phyloP scores from a whole-genome alignment of 2,888 invertebrate genomes.

The Coecobrya sp. region DNA sequence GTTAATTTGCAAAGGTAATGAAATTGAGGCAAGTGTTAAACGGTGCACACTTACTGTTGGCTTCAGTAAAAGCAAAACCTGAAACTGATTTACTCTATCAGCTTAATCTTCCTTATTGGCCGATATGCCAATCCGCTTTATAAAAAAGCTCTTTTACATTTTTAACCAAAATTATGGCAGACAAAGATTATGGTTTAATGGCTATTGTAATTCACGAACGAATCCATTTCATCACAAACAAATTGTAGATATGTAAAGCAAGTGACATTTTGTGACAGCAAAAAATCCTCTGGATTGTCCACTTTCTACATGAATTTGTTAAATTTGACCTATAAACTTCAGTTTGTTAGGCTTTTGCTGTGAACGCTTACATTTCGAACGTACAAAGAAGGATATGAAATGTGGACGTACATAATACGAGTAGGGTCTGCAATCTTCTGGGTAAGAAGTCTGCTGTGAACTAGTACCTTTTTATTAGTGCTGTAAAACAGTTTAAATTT shows the following conservation, averaged over 20 bases:
- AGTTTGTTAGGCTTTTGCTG: slow-evolving; percentile 39
- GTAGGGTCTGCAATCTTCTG: not conserved
- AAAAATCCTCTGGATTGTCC: slow-evolving; percentile 75
- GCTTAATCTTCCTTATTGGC: not conserved
- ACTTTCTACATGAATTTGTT: slow-evolving; percentile 74
- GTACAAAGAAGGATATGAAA: slow-evolving; percentile 65
- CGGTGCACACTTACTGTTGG: not conserved
- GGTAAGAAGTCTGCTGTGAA: slow-evolving; percentile 6
- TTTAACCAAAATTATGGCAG: not conserved
- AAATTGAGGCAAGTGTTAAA: slow-evolving; percentile 27
- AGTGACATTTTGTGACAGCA: slow-evolving; percentile 66
- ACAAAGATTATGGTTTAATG: not conserved
- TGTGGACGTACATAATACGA: slow-evolving; percentile 42
- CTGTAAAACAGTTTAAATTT: too few relatives aligned
- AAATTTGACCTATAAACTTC: slow-evolving; percentile 70
- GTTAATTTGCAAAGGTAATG: slow-evolving; percentile 48
- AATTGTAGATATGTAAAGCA: slow-evolving; percentile 33
- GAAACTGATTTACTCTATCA: slow-evolving; percentile 4
- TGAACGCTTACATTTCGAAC: not conserved
- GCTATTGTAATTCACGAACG: too few relatives aligned
- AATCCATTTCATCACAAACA: too few relatives aligned
- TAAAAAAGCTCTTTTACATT: slow-evolving; percentile 6
- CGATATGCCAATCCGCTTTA: not conserved
- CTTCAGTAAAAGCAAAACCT: not conserved
- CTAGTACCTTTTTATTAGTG: slow-evolving; percentile 8